Evolutionary conservation across 2,888 invertebrate species (phyloP).

Genomic region (Sinopyrophorus schimmeli): DNA sequence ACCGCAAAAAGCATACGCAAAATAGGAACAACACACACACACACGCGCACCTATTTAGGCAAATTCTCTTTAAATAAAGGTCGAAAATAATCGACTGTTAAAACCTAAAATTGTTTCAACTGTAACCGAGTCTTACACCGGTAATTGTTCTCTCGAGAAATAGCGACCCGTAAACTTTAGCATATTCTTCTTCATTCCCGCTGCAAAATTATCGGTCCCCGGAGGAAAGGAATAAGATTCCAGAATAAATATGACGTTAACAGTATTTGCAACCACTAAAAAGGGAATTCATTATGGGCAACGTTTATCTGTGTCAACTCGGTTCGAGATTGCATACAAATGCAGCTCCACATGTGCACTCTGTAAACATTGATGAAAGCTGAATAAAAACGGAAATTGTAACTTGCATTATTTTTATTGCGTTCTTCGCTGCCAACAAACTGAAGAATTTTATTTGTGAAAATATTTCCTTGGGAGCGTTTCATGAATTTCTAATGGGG

Average conservation of each 20-base stretch:
- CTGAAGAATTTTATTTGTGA: too few relatives aligned
- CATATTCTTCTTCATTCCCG: slow-evolving; percentile 34
- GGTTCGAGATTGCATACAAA: slow-evolving; percentile 13
- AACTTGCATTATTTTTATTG: slow-evolving; percentile 18
- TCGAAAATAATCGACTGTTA: slow-evolving; percentile 23
- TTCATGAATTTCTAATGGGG: too few relatives aligned
- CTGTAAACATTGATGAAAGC: slow-evolving; percentile 7
- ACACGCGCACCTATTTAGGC: too few relatives aligned
- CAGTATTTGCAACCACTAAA: slow-evolving; percentile 26
- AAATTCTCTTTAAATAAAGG: slow-evolving; percentile 17
- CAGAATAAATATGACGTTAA: slow-evolving; percentile 35
- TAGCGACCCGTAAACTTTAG: slow-evolving; percentile 31
- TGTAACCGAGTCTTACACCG: slow-evolving; percentile 27
- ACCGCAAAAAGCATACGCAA: too few relatives aligned
- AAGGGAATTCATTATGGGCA: slow-evolving; percentile 16
- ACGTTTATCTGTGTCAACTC: slow-evolving; percentile 15
- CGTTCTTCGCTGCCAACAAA: too few relatives aligned
- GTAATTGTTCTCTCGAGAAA: slow-evolving; percentile 36
- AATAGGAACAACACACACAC: too few relatives aligned
- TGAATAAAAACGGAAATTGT: slow-evolving; percentile 11
- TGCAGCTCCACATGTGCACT: slow-evolving; percentile 9
- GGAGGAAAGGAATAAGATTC: slow-evolving; percentile 28
- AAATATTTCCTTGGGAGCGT: too few relatives aligned
- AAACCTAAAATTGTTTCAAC: slow-evolving; percentile 27
- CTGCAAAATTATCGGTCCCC: slow-evolving; percentile 34